phyloP scores from a whole-genome alignment of 2,113 vertebrate species.

The Microtus richardsoni region DNA sequence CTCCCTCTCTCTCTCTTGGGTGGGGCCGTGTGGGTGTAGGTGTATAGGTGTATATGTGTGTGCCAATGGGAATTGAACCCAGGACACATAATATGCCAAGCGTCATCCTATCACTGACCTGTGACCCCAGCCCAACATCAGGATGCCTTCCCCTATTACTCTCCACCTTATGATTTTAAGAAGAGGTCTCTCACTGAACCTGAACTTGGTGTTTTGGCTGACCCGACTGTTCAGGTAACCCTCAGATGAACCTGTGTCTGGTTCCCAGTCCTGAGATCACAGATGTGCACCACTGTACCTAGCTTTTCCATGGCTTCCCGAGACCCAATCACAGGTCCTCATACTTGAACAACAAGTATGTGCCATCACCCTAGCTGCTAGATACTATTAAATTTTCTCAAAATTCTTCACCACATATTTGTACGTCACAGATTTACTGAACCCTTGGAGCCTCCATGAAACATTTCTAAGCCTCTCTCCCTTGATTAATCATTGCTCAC shows the following conservation, averaged over 20 bases:
- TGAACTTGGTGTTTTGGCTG: background rate
- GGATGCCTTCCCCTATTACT: background rate
- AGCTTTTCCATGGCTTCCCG: background rate
- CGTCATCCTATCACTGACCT: background rate
- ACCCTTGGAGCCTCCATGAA: slow-evolving; percentile 54
- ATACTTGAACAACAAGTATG: background rate
- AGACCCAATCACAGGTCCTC: background rate
- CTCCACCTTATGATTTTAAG: background rate
- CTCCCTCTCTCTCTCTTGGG: background rate
- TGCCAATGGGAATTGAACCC: background rate
- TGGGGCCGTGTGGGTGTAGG: too few species aligned
- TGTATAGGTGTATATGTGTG: background rate
- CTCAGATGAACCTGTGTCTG: background rate
- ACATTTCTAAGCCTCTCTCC: slow-evolving; percentile 59
- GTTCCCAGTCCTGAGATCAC: background rate
- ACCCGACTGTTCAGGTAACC: background rate
- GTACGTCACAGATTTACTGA: slow-evolving; percentile 29
- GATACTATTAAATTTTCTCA: background rate
- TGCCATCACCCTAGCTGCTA: too few species aligned
- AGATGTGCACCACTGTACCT: background rate
- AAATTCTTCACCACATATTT: slow-evolving; percentile 54
- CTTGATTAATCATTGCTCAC: slow-evolving; percentile 73
- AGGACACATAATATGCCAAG: background rate
- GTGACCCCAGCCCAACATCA: background rate
- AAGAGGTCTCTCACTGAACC: background rate